Evolutionary conservation across 2,888 invertebrate species (phyloP), one percentile per base, ranked within the genome.

Genomic region (Sesamia inferens): DNA sequence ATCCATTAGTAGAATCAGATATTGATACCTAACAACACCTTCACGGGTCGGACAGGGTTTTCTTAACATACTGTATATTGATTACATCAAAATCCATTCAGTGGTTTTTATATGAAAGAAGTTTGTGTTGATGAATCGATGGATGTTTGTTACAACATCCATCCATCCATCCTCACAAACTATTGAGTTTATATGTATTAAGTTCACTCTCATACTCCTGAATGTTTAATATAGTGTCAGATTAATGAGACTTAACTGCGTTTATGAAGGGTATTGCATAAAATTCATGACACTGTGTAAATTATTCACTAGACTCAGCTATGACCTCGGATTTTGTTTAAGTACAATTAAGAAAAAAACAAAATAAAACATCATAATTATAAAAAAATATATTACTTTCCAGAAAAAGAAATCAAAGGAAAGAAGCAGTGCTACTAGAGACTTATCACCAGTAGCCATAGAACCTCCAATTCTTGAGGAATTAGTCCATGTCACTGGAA

Each of bases 401-500:
- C 82, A 96, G 95, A 95, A 94, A 88, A 95, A 93, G 87, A 95
- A 92, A 87, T 74, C 85, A 8, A 95, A 94, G 85, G 89, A 89
- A 31, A 85, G 73, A 79, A 78, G 63, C 31, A 79, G 57, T 64
- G 48, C 54, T 16, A 57, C 44, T 8, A 78, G 70, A 64, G 78
- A 78, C 24, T 42, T 71, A 10, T 58, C 76, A 57, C 70, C 77
- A 16, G 55, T 76, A 14, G 24, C 74, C 1, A 64, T 69, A 51
- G 59, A 72, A 7, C 75, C 67, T 55, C 63, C 68, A 10, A n/a
- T 62, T 31, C 22, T 83, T 42, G 86, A 81, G 62, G 81, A 74
- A 39, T 59, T 80, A 10, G 72, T 64, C 44, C 63, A 71, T 14
- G 24, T 69, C 22, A 16, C 64, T 73, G 79, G 75, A 67, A 48